Evolutionary conservation across 2,888 invertebrate species (phyloP).

Genomic region (Thereva unica): DNA sequence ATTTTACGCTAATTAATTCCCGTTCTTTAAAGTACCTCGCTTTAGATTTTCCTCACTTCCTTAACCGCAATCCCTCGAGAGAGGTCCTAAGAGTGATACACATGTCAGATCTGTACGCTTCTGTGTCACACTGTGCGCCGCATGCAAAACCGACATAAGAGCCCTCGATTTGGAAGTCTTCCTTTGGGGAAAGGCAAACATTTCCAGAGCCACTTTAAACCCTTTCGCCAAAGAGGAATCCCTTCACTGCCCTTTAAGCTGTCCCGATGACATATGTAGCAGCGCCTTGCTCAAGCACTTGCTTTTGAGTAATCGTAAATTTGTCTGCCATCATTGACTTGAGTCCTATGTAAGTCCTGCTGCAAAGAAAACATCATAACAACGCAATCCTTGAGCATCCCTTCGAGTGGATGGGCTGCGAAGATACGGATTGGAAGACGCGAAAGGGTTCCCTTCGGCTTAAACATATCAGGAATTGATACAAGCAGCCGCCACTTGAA

Average conservation of each 20-base stretch:
- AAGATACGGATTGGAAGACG: neutral
- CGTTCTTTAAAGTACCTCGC: no score
- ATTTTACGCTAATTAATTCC: no score
- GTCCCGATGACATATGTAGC: slow-evolving; percentile 3
- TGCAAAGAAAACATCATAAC: slow-evolving; percentile 14
- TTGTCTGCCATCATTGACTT: slow-evolving; percentile 15
- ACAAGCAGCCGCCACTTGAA: slow-evolving; percentile 13
- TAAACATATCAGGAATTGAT: neutral
- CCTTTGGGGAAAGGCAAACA: slow-evolving; percentile 13
- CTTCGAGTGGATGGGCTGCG: slow-evolving; percentile 13
- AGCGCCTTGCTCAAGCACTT: slow-evolving; percentile 5
- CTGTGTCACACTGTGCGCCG: no score
- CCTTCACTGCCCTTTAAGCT: slow-evolving; percentile 16
- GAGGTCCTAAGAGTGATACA: no score
- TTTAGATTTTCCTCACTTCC: no score
- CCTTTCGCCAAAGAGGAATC: slow-evolving; percentile 1
- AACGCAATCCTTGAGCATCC: slow-evolving; percentile 6
- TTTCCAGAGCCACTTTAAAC: neutral
- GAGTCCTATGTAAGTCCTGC: neutral
- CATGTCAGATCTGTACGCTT: no score
- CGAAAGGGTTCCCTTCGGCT: slow-evolving; percentile 1
- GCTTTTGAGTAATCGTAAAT: slow-evolving; percentile 22
- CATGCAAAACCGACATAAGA: neutral
- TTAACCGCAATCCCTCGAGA: no score
- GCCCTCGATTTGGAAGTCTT: slow-evolving; percentile 16